These are phyloP conservation scores for Cacoxenus indagator DNA, from an alignment of 2,888 invertebrate genomes.

Conservation along the genomic window DNA sequence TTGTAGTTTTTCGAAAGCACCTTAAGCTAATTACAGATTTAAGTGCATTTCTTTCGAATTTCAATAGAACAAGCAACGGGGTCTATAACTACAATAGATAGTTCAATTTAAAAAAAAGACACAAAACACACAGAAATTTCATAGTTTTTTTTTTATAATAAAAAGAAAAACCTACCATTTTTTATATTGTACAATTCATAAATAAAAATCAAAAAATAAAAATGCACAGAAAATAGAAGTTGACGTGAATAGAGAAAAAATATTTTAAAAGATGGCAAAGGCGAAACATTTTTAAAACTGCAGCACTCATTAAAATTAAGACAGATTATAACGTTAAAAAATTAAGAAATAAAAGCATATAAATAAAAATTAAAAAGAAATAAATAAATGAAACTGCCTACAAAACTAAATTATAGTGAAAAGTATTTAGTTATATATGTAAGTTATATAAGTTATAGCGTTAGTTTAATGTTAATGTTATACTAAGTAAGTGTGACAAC, in stretches of 20 bases:
- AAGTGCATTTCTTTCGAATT: slow-evolving; percentile 29
- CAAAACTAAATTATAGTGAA: slow-evolving; percentile 46
- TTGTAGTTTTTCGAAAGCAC: slow-evolving; percentile 53
- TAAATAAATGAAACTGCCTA: slow-evolving; percentile 67
- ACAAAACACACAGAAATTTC: slow-evolving; percentile 18
- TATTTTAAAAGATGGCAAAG: neutral
- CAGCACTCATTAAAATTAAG: slow-evolving; percentile 43
- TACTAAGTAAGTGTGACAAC: neutral
- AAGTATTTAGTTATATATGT: neutral
- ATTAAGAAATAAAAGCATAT: slow-evolving; percentile 28
- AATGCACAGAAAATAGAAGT: slow-evolving; percentile 24
- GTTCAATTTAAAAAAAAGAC: neutral
- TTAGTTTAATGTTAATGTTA: neutral
- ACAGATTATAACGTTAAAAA: slow-evolving; percentile 31
- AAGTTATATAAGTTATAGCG: too few relatives aligned
- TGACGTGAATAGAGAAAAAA: neutral
- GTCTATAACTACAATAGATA: neutral
- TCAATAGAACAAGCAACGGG: slow-evolving; percentile 24
- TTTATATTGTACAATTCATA: neutral
- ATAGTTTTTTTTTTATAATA: neutral
- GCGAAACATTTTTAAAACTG: slow-evolving; percentile 38
- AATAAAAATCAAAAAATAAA: slow-evolving; percentile 30
- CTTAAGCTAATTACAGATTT: slow-evolving; percentile 19
- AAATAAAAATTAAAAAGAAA: slow-evolving; percentile 37
- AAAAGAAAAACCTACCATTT: neutral